Evolutionary conservation across 1,140 invertebrate species (phyloP).

Genomic region (Dreissena polymorpha): DNA sequence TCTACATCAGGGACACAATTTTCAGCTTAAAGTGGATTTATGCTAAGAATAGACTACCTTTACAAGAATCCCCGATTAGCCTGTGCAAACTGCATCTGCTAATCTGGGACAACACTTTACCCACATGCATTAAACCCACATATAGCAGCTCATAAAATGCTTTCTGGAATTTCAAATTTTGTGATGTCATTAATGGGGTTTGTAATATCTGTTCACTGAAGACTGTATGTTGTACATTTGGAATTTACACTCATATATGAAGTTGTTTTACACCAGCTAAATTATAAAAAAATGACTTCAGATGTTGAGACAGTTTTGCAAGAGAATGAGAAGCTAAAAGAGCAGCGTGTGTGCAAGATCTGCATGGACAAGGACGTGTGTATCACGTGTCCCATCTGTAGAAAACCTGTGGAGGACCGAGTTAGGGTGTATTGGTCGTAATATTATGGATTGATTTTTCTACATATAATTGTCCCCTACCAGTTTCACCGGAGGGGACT

Average conservation of each 20-base stretch:
- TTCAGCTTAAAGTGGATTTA: too few relatives aligned
- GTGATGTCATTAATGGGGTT: neutral
- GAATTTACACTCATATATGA: neutral
- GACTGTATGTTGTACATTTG: neutral
- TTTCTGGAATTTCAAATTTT: neutral
- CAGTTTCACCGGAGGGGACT: neutral
- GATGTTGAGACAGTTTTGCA: constrained; percentile 30
- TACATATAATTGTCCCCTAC: neutral
- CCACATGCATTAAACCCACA: too few relatives aligned
- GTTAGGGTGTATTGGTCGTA: constrained; percentile 42
- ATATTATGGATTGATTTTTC: neutral
- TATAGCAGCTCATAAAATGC: too few relatives aligned
- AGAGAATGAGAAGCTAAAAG: constrained; percentile 72
- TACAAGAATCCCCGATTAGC: neutral
- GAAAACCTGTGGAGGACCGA: constrained; percentile 19
- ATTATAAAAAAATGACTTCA: neutral
- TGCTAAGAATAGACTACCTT: too few relatives aligned
- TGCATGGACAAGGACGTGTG: constrained; percentile 93
- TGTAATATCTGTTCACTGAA: neutral
- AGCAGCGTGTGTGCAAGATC: constrained; percentile 92
- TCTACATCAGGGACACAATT: too few relatives aligned
- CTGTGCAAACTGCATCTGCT: too few relatives aligned
- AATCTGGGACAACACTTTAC: too few relatives aligned
- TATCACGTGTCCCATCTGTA: constrained; percentile 91
- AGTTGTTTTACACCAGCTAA: neutral